Evolutionary conservation across 1,140 invertebrate species (phyloP).

Genomic region (Hestina assimilis): DNA sequence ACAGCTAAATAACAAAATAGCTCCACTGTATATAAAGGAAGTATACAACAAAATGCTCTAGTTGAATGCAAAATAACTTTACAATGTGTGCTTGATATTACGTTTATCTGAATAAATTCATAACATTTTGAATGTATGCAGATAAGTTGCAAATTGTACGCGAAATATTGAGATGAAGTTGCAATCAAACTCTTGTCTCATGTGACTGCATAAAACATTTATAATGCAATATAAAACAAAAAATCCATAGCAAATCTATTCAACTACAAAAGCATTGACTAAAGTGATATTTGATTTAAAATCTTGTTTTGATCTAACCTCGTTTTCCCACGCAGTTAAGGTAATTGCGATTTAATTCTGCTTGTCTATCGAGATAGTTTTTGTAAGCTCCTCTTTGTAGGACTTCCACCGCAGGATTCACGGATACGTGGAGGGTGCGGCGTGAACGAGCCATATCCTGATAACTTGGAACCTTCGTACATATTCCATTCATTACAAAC

Average conservation of each 20-base stretch:
- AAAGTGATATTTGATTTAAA: background rate
- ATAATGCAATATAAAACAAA: background rate
- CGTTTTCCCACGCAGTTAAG: slow-evolving; percentile 79
- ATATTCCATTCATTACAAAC: slow-evolving; percentile 21
- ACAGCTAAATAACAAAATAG: slow-evolving; percentile 1
- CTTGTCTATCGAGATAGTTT: slow-evolving; percentile 78
- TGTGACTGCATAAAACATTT: background rate
- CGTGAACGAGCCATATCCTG: slow-evolving; percentile 35
- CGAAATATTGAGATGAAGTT: slow-evolving; percentile 10
- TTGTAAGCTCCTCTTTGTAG: slow-evolving; percentile 84
- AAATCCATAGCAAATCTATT: background rate
- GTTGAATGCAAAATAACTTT: slow-evolving; percentile 1
- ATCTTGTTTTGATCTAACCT: slow-evolving; percentile 40
- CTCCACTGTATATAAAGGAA: background rate
- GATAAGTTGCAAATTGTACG: slow-evolving; percentile 11
- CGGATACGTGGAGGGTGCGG: slow-evolving; percentile 40
- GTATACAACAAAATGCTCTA: background rate
- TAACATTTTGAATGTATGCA: slow-evolving; percentile 1
- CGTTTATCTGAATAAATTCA: background rate
- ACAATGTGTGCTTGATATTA: background rate
- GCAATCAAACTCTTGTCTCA: background rate
- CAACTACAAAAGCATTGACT: background rate
- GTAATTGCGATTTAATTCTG: slow-evolving; percentile 76
- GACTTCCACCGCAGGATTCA: slow-evolving; percentile 75
- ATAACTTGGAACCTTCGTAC: slow-evolving; percentile 48